Conservation (phyloP, 2,113 vertebrate genomes). For the Fukomys damarensis region DNA sequence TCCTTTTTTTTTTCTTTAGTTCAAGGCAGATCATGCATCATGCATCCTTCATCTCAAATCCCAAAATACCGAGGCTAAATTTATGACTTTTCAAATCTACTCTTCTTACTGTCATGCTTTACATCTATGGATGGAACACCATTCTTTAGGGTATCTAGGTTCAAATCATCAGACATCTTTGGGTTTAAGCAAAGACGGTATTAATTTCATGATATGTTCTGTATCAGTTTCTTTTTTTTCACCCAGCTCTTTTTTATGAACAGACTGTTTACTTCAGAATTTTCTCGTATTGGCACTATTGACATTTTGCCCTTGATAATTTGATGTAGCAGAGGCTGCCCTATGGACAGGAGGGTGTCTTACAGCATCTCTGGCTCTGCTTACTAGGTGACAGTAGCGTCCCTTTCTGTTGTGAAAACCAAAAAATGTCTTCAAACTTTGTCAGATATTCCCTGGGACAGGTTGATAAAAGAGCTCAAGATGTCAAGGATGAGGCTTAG, state of each 20-base stretch:
- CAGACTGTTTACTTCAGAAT: not conserved
- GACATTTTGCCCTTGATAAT: not conserved
- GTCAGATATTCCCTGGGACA: not conserved
- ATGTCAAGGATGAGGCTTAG: not conserved
- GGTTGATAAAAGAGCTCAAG: not conserved
- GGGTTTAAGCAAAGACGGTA: not conserved
- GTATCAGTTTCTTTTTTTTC: not conserved
- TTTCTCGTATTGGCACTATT: conserved; percentile 6
- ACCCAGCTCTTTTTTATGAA: not conserved
- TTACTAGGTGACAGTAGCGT: not conserved
- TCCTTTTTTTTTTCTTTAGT: conserved; percentile 38
- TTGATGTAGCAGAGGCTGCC: not conserved
- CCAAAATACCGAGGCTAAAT: not conserved
- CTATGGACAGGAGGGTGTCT: not conserved
- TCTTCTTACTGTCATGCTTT: not conserved
- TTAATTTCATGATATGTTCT: conserved; percentile 27
- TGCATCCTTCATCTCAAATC: not conserved
- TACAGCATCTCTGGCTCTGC: not conserved
- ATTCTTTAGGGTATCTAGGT: not conserved
- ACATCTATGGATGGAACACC: not conserved
- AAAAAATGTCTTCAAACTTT: not conserved
- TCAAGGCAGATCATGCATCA: not conserved
- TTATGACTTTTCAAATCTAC: not conserved
- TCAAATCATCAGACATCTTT: not conserved
- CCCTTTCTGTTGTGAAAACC: not conserved